These are phyloP conservation scores for Andrena praecox DNA, from an alignment of 2,888 invertebrate species.

Conservation along the genomic window DNA sequence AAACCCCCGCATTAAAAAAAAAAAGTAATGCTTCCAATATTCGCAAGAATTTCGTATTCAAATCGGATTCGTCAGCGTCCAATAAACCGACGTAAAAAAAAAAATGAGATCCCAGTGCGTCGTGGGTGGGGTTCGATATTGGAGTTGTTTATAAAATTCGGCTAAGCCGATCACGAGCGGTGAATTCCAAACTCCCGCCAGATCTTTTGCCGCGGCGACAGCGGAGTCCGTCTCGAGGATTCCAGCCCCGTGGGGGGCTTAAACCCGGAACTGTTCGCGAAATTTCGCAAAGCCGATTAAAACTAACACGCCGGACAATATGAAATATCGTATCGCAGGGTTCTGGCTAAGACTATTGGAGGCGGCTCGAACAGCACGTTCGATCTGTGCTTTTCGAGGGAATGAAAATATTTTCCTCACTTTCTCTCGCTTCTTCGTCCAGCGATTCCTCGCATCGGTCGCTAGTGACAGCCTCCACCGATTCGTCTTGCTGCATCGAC, in stretches of 20 bases:
- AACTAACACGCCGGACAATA: not conserved
- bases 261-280: conserved; percentile 24
- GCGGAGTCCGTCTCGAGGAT: not conserved
- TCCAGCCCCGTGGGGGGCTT: not conserved
- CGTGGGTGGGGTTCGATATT: not conserved
- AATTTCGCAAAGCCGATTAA: conserved; percentile 31
- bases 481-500: not conserved
- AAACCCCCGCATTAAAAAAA: no score
- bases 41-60: not conserved
- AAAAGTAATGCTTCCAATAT: no score
- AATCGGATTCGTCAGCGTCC: not conserved
- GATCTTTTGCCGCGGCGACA: conserved; percentile 4
- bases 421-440: not conserved
- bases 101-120: not conserved
- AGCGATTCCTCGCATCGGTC: not conserved
- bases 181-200: conserved; percentile 4
- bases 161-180: conserved; percentile 23
- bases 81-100: not conserved
- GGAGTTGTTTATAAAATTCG: conserved; percentile 18
- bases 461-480: not conserved
- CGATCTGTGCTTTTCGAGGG: not conserved
- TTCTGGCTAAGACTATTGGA: not conserved
- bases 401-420: conserved; percentile 22
- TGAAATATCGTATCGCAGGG: not conserved
- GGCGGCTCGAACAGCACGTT: not conserved